A percentile compares a stretch with the other conserved stretches of the same genome.
Conservation (phyloP, 2,797 vertebrate genomes). For the Phalanger gymnotis region DNA sequence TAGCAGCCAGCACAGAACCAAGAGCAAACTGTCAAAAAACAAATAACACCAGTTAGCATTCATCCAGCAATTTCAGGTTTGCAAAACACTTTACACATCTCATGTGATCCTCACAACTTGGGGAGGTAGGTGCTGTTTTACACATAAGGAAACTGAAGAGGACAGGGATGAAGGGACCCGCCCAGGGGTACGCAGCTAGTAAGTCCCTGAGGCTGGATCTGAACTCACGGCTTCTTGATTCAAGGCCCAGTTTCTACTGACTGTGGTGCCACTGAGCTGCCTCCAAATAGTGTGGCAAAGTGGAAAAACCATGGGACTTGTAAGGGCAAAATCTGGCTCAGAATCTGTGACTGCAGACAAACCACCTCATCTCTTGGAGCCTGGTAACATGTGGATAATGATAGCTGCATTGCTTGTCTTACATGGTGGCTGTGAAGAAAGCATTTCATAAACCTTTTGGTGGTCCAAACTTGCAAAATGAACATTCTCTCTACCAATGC, state of each 20-base stretch:
- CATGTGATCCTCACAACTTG: neutral
- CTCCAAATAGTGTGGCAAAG: neutral
- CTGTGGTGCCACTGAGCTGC: neutral
- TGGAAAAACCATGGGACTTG: neutral
- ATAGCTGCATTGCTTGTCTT: neutral
- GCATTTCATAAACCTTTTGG: neutral
- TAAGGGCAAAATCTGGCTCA: neutral
- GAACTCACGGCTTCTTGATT: neutral
- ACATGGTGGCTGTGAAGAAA: neutral
- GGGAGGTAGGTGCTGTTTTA: neutral
- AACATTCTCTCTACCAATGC: neutral
- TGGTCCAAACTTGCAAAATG: neutral
- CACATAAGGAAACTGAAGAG: neutral
- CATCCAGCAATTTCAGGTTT: neutral
- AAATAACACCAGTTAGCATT: neutral
- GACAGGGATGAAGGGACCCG: neutral
- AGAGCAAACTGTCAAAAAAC: constrained; percentile 89
- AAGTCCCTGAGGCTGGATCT: neutral
- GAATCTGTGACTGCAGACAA: neutral
- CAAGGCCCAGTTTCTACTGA: neutral
- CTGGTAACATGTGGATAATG: neutral
- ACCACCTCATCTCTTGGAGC: neutral
- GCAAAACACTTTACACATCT: neutral
- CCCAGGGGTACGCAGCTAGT: neutral
- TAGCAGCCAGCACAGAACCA: constrained; percentile 91